Evolutionary conservation across 2,797 vertebrate species (phyloP), one percentile per base, ranked within the genome.

Genomic region (Dermochelys coriacea): DNA sequence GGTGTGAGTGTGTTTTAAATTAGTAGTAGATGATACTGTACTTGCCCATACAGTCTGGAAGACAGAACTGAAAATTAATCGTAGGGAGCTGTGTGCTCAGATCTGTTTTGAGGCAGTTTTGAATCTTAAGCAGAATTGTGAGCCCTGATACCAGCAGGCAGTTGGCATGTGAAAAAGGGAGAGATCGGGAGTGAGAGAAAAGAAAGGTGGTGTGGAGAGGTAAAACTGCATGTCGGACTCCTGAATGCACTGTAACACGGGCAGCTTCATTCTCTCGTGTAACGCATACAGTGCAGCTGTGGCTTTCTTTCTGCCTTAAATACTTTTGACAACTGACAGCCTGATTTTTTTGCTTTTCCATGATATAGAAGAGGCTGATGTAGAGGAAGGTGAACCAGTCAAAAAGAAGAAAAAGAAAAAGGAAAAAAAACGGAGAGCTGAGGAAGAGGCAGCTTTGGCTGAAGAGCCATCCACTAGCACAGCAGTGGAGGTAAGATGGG

Each of bases 371-470:
- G 96, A 93, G 5, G 81, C 94, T n/a, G 81, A 93, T 41, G 64
- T 95, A 64, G 98, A 96, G 80, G 90, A 95, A 41, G 94, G 52
- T 49, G 93, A 98, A 71, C 96, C 97, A 82, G 84, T 97, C 91
- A 97, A 98, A 84, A 98, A 98, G 97, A 98, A 98, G 95, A 98
- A 98, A 64, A 98, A 98, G 93, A 98, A 98, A 91, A 98, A 98
- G 86, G 94, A 97, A 82, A 98, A 98, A 91, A 98, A 97, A 96
- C 98, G 98, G 50, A 97, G 95, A 97, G 68, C 79, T 95, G 93
- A 98, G 83, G 97, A 98, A 55, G 98, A 98, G 57, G 97, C 89
- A 1, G 78, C 94, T 68, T 94, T 96, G 21, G 97, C 86, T 85
- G 98, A 98, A 57, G 98, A 98, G 9, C 94, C 96, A 2, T 94